Evolutionary conservation across 2,888 invertebrate species (phyloP).

Genomic region (Dichetophora obliterata): DNA sequence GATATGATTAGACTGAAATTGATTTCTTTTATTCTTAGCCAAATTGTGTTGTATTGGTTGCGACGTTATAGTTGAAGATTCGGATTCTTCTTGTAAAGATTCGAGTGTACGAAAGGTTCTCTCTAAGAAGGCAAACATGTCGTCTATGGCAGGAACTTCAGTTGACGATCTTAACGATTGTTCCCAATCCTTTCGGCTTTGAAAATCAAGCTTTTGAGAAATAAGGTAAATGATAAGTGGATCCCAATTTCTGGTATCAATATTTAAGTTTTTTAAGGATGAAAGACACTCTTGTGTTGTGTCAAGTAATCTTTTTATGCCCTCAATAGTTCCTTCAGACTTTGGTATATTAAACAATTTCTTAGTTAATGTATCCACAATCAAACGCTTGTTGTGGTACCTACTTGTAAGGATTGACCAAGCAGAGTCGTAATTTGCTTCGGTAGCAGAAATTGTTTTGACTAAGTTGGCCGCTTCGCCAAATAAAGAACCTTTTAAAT

Average conservation of each 20-base stretch:
- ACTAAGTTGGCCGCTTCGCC: not conserved
- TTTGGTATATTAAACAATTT: constrained; percentile 9
- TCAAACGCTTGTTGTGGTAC: not conserved
- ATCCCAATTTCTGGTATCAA: constrained; percentile 14
- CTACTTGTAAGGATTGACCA: not conserved
- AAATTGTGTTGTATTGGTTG: not conserved
- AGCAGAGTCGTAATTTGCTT: constrained; percentile 1
- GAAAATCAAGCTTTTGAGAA: no score
- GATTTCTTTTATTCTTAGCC: no score
- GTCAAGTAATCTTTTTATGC: constrained; percentile 27
- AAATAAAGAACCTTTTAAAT: constrained; percentile 1
- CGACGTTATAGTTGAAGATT: not conserved
- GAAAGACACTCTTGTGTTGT: constrained; percentile 32
- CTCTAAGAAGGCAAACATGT: no score
- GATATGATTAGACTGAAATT: no score
- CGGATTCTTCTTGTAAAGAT: not conserved
- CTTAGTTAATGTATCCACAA: constrained; percentile 20
- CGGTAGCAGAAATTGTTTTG: not conserved
- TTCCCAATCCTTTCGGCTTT: no score
- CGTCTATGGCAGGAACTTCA: no score
- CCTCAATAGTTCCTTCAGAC: not conserved
- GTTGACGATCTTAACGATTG: no score
- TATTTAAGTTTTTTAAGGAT: constrained; percentile 26
- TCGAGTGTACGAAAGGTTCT: no score
- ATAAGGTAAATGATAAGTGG: not conserved